These are phyloP conservation scores for Pipistrellus nathusii DNA, from an alignment of 2,797 vertebrate genomes.

Conservation along the genomic window DNA sequence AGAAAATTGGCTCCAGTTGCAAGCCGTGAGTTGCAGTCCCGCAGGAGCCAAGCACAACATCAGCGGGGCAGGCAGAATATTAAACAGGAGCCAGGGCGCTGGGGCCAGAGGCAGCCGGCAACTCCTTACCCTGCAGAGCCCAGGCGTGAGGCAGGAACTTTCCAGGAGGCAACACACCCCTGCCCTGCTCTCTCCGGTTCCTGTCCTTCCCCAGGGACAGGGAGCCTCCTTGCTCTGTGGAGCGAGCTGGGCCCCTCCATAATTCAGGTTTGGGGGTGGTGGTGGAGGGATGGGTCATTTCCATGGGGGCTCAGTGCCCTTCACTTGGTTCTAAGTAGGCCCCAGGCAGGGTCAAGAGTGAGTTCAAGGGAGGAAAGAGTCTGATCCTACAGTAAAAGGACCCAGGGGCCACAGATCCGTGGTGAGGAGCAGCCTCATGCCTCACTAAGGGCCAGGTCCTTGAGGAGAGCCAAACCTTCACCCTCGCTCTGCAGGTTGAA, in stretches of 20 bases:
- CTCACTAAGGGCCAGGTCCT: not conserved
- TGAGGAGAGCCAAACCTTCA: not conserved
- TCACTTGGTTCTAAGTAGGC: not conserved
- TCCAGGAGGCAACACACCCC: constrained; percentile 79
- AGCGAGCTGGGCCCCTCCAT: constrained; percentile 34
- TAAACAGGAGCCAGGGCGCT: constrained; percentile 88
- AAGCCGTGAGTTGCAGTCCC: constrained; percentile 92
- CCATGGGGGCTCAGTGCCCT: not conserved
- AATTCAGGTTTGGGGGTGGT: not conserved
- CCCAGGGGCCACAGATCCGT: not conserved
- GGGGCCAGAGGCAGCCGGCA: constrained; percentile 84
- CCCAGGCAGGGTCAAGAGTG: not conserved
- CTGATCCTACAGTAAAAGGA: not conserved
- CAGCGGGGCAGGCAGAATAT: constrained; percentile 88
- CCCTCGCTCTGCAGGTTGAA: not conserved
- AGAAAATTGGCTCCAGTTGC: constrained; percentile 92
- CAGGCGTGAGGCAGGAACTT: constrained; percentile 82
- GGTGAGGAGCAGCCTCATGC: not conserved
- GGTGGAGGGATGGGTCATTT: accelerated
- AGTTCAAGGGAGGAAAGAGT: not conserved
- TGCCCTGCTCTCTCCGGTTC: constrained; percentile 69
- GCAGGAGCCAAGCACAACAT: constrained; percentile 90
- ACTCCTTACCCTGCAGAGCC: constrained; percentile 77
- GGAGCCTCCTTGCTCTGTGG: constrained; percentile 68
- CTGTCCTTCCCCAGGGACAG: constrained; percentile 69